Evolutionary conservation across 2,888 invertebrate species (phyloP), one percentile per base, ranked within the genome.

Genomic region (Thelaira solivaga): DNA sequence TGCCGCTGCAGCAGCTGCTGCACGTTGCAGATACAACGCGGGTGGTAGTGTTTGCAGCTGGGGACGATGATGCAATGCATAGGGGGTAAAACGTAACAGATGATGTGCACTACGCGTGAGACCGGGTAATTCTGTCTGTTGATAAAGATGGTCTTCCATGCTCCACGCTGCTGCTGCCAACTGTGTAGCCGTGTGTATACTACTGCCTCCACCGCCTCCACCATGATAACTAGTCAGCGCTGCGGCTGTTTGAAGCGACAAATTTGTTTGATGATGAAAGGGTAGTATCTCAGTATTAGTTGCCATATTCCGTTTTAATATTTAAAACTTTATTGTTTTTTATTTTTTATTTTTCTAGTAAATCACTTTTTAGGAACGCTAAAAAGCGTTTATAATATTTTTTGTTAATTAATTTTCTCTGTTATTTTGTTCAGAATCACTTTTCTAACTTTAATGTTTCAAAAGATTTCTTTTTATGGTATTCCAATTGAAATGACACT

Each of bases 31-130:
- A 62, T 88, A 87, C 68, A 86, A 80, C 61, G 86, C 84, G 77
- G 87, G 88, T 39, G 86, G 85, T 79, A 88, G 77, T 11, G 88
- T 83, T 74, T 86, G 88, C 81, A 88, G 79, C 76, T 87, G 88
- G 82, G 93, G 93, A 88, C 93, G 91, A 89, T 93, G 93, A 87
- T 93, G 93, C 84, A 94, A 90, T 85, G 92, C 90, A 86, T 92
- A 92, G 83, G 93, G 92, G 87, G 93, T 90, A 80, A 89, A 89
- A 68, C 89, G 87, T 81, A 89, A 86, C 83, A 88, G 84, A 83
- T 88, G 88, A 83, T 88, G 89, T 39, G 86, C 86, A 79, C 86
- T 85, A 71, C 87, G 86, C 77, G 88, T 88, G 83, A 85, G 83
- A 72, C 87, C 87, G 65, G 89, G 88, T 82, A 89, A 81, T 81